Evolutionary conservation across 2,888 invertebrate species (phyloP).

Genomic region (Sphaerophoria taeniata): DNA sequence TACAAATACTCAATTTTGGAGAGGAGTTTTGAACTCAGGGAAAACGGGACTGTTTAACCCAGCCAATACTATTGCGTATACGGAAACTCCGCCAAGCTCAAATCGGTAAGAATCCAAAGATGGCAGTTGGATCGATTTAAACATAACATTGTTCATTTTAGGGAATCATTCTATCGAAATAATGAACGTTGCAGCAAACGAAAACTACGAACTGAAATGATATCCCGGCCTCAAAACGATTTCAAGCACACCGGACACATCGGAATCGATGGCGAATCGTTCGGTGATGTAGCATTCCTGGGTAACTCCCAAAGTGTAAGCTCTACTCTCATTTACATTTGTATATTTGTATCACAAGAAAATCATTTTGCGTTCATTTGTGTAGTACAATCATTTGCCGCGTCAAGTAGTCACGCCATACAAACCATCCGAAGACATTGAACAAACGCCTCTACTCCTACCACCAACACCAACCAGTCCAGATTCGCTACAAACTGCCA

Average conservation of each 20-base stretch:
- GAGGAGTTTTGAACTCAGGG: conserved; percentile 93
- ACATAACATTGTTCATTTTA: conserved; percentile 64
- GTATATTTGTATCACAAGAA: conserved; percentile 12
- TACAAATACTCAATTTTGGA: conserved; percentile 91
- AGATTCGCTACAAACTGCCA: conserved; percentile 82
- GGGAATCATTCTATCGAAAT: conserved; percentile 86
- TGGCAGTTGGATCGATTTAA: background rate
- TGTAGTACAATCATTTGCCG: conserved; percentile 90
- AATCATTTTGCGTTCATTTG: conserved; percentile 36
- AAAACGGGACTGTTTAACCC: conserved; percentile 98
- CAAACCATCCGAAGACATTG: conserved; percentile 93
- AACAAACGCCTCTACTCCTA: conserved; percentile 87
- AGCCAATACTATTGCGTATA: conserved; percentile 92
- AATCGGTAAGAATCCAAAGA: conserved; percentile 76
- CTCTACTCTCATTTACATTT: conserved; percentile 12
- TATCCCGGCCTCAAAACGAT: conserved; percentile 98
- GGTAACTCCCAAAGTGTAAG: conserved; percentile 82
- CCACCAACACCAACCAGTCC: conserved; percentile 83
- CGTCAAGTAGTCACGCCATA: conserved; percentile 95
- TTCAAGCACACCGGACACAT: conserved; percentile 98
- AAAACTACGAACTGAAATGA: conserved; percentile 94
- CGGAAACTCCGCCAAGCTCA: conserved; percentile 85
- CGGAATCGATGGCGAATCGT: conserved; percentile 97
- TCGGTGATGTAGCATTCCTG: conserved; percentile 93
- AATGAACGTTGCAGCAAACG: conserved; percentile 85